A percentile compares a stretch with the other conserved stretches of the same genome.
These are phyloP conservation scores for Protophormia terraenovae DNA, from an alignment of 2,888 invertebrate species.

Conservation along the genomic window DNA sequence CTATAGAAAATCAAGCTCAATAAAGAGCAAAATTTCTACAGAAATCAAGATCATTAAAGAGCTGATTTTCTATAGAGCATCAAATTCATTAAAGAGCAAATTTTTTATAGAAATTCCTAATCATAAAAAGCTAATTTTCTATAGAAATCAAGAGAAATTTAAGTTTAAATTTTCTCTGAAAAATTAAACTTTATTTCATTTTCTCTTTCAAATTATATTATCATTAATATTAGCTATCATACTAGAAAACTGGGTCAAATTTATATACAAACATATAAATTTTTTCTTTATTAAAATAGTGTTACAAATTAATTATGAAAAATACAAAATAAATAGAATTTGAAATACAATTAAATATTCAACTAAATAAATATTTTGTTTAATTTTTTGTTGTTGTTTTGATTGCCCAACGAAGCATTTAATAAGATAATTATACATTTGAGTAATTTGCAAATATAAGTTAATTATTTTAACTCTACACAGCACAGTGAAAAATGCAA, in stretches of 20 bases:
- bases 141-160: too few species aligned
- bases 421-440: slow-evolving; percentile 46
- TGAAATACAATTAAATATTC: background rate
- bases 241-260: background rate
- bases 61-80: background rate
- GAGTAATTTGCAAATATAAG: slow-evolving; percentile 47
- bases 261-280: too few species aligned
- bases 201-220: background rate
- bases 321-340: background rate
- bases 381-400: background rate
- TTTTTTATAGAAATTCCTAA: background rate
- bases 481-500: background rate
- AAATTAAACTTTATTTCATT: too few species aligned
- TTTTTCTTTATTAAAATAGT: background rate
- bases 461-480: slow-evolving; percentile 37
- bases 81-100: background rate
- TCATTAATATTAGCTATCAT: background rate
- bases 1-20: background rate
- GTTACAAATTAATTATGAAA: slow-evolving; percentile 7
- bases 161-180: too few species aligned
- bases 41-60: background rate
- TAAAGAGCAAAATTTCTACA: background rate
- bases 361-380: background rate
- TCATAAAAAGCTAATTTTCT: background rate
- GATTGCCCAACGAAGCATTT: slow-evolving; percentile 45